Conservation (phyloP, 2,797 vertebrate species). For the Myotis findleyi region DNA sequence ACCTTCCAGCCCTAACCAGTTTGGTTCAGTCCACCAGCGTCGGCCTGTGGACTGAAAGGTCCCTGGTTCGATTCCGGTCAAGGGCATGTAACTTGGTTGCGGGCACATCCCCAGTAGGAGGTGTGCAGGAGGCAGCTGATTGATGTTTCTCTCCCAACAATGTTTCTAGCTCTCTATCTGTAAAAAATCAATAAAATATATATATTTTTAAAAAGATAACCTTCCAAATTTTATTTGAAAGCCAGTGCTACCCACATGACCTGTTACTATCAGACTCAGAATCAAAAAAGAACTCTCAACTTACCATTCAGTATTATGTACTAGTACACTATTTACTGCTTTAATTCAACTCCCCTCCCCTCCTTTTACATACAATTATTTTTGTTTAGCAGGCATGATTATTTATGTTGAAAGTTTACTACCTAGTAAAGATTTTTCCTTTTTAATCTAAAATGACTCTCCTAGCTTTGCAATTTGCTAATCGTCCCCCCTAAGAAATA, state of each 20-base stretch:
- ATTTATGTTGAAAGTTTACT: not conserved
- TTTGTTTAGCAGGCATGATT: not conserved
- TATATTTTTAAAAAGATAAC: not conserved
- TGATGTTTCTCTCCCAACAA: no score
- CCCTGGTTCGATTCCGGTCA: no score
- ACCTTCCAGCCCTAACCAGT: not conserved
- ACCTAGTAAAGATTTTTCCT: not conserved
- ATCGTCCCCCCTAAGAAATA: not conserved
- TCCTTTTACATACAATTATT: not conserved
- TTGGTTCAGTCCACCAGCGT: no score
- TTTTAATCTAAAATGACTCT: not conserved
- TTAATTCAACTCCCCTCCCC: not conserved
- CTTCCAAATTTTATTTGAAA: not conserved
- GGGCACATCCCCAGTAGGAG: no score
- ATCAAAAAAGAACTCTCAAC: not conserved
- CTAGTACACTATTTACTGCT: not conserved
- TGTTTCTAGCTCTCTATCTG: no score
- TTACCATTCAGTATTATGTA: not conserved
- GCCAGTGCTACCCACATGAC: not conserved
- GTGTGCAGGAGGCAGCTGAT: no score
- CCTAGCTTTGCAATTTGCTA: not conserved
- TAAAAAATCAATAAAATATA: no score
- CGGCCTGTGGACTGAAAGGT: no score
- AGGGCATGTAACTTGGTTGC: no score
- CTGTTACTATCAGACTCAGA: not conserved